Conservation (phyloP, 2,113 vertebrate species). For the Pituophis catenifer region DNA sequence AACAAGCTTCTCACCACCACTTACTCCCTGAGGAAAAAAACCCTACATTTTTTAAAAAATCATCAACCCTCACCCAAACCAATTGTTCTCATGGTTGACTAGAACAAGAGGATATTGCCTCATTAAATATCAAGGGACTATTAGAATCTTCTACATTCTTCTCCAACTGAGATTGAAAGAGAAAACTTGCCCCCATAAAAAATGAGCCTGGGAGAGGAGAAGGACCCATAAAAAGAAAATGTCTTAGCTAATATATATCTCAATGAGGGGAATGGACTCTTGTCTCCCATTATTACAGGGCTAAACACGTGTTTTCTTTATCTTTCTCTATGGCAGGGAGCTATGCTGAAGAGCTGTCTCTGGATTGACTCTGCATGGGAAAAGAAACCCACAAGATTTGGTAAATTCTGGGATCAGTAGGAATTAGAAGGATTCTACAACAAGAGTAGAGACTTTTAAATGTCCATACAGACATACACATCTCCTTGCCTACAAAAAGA, state of each 20-base stretch:
- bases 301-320: not conserved
- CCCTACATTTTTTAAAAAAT: not conserved
- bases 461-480: not conserved
- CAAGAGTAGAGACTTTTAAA: not conserved
- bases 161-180: not conserved
- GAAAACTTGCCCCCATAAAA: not conserved
- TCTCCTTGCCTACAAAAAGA: not conserved
- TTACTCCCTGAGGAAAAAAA: not conserved
- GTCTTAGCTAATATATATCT: not conserved
- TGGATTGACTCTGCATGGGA: not conserved
- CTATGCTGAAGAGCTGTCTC: not conserved
- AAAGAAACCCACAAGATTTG: not conserved
- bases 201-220: not conserved
- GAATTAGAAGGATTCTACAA: not conserved
- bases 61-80: too few species aligned
- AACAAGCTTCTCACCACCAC: not conserved
- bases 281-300: not conserved
- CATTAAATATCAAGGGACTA: not conserved
- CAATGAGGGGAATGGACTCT: not conserved
- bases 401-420: not conserved
- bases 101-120: not conserved
- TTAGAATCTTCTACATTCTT: not conserved
- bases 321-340: not conserved
- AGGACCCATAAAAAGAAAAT: not conserved
- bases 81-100: not conserved